Conservation (phyloP, 2,888 invertebrate species). For the Spatulosminthurus flaviceps region DNA sequence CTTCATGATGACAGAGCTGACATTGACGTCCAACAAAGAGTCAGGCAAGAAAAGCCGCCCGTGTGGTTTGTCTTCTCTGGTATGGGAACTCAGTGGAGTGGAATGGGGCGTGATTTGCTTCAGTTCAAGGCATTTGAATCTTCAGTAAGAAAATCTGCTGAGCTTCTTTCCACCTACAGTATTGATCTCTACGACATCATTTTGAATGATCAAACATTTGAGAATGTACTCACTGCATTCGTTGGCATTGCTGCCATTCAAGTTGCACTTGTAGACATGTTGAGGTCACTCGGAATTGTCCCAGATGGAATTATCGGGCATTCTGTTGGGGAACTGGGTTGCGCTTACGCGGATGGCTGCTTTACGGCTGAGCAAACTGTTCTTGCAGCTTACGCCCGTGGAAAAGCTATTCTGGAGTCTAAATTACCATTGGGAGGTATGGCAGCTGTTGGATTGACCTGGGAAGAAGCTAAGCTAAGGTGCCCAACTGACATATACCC, state of each 20-base stretch:
- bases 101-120: slow-evolving; percentile 77
- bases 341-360: slow-evolving; percentile 96
- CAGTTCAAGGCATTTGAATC: slow-evolving; percentile 81
- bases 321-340: slow-evolving; percentile 92
- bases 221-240: slow-evolving; percentile 89
- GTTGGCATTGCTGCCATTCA: slow-evolving; percentile 95
- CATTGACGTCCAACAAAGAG: slow-evolving; percentile 61
- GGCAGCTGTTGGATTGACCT: slow-evolving; percentile 91
- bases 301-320: slow-evolving; percentile 97
- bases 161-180: slow-evolving; percentile 79
- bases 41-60: slow-evolving; percentile 72
- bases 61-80: slow-evolving; percentile 97
- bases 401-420: slow-evolving; percentile 82
- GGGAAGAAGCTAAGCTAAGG: slow-evolving; percentile 80
- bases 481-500: slow-evolving; percentile 83
- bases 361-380: slow-evolving; percentile 94
- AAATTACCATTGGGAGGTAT: slow-evolving; percentile 80
- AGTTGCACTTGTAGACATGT: slow-evolving; percentile 91
- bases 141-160: slow-evolving; percentile 80
- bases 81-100: slow-evolving; percentile 98
- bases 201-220: slow-evolving; percentile 79
- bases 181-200: slow-evolving; percentile 85
- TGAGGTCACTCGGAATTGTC: slow-evolving; percentile 77
- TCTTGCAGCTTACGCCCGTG: slow-evolving; percentile 92
- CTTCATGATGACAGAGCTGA: slow-evolving; percentile 69